Percentiles rank a stretch among this genome's conserved stretches.
phyloP scores from a whole-genome alignment of 2,888 invertebrate genomes.

The Drosophila phalerata region DNA sequence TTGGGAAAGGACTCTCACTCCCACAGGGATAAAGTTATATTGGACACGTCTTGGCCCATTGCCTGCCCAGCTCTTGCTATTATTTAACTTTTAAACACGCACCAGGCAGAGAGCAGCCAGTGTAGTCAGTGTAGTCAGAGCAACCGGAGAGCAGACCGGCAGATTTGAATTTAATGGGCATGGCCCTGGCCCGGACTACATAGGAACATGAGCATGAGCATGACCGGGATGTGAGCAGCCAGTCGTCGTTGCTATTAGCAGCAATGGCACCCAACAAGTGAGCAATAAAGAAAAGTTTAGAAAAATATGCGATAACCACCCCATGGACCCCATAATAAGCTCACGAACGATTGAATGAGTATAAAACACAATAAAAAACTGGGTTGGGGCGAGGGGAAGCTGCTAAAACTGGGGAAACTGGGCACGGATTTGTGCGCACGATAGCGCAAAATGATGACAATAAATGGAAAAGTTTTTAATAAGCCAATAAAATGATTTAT shows the following conservation, averaged over 20 bases:
- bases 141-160: conserved; percentile 51
- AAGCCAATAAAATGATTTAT: conserved; percentile 84
- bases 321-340: conserved; percentile 69
- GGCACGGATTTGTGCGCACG: conserved; percentile 79
- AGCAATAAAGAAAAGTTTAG: conserved; percentile 83
- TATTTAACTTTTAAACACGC: conserved; percentile 81
- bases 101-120: conserved; percentile 25
- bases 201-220: conserved; percentile 7
- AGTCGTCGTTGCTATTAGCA: conserved; percentile 53
- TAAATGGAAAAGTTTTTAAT: conserved; percentile 84
- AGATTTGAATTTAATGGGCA: conserved; percentile 78
- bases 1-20: conserved; percentile 7
- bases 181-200: conserved; percentile 19
- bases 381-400: conserved; percentile 1
- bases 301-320: conserved; percentile 75
- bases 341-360: conserved; percentile 77
- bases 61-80: conserved; percentile 64
- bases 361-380: conserved; percentile 69
- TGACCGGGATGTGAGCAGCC: conserved; percentile 19
- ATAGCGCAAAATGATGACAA: conserved; percentile 83
- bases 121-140: conserved; percentile 14
- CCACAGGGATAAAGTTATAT: conserved; percentile 74
- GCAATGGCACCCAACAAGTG: conserved; percentile 76
- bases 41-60: conserved; percentile 79
- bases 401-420: conserved; percentile 31